phyloP scores from a whole-genome alignment of 2,797 vertebrate species.

The Channa striata region DNA sequence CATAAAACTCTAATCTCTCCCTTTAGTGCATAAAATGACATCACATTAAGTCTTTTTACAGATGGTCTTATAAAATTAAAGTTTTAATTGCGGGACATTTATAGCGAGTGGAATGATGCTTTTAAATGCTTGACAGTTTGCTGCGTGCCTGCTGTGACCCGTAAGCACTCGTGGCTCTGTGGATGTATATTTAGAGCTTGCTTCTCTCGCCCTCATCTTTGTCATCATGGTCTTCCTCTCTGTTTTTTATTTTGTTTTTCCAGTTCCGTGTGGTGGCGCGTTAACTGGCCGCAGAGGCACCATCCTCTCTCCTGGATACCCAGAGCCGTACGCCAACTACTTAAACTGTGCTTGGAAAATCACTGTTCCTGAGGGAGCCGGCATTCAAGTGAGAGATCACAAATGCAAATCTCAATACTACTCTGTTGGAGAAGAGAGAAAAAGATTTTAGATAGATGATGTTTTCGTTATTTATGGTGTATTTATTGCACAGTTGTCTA shows the following conservation, averaged over 20 bases:
- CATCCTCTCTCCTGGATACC: slow-evolving; percentile 96
- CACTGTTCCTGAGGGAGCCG: slow-evolving; percentile 96
- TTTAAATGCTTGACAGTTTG: slow-evolving; percentile 11
- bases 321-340: slow-evolving; percentile 97
- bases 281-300: slow-evolving; percentile 94
- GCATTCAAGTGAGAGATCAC: slow-evolving; percentile 91
- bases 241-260: slow-evolving; percentile 42
- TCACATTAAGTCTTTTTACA: background rate
- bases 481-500: background rate
- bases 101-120: slow-evolving; percentile 4
- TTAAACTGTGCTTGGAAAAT: slow-evolving; percentile 98
- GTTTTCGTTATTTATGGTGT: background rate
- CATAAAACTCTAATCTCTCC: background rate
- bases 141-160: slow-evolving; percentile 5
- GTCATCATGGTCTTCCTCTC: background rate
- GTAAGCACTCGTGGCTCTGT: slow-evolving; percentile 6
- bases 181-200: slow-evolving; percentile 6
- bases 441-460: slow-evolving; percentile 2
- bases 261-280: slow-evolving; percentile 96
- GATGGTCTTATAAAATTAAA: slow-evolving; percentile 12
- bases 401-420: slow-evolving; percentile 16
- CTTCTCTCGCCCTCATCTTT: slow-evolving; percentile 12
- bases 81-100: slow-evolving; percentile 10
- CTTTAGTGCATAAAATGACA: background rate
- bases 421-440: slow-evolving; percentile 34